Percentiles rank a stretch among this genome's conserved stretches.
These are phyloP conservation scores for Stenoptilia bipunctidactyla DNA, from an alignment of 2,888 invertebrate species.

Conservation along the genomic window DNA sequence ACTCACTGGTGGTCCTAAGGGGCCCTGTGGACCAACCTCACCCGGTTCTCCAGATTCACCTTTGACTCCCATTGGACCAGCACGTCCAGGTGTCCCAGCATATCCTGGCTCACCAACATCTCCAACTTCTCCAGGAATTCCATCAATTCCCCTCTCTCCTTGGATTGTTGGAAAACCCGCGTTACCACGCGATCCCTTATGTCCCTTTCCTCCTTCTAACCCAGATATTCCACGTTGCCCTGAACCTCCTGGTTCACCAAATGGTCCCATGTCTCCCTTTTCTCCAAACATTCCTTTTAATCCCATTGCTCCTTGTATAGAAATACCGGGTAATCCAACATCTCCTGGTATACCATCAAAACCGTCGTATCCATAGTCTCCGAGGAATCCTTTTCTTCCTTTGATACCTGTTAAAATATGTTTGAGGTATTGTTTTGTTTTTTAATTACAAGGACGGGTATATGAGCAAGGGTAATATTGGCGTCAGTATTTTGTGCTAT, in stretches of 20 bases:
- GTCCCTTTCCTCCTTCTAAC: conserved; percentile 71
- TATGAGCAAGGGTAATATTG: too few species aligned
- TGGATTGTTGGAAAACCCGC: conserved; percentile 53
- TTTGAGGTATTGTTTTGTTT: too few species aligned
- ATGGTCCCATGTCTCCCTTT: conserved; percentile 74
- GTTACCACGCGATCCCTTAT: conserved; percentile 61
- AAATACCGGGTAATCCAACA: conserved; percentile 43
- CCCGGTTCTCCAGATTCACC: conserved; percentile 62
- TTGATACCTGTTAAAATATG: conserved; percentile 19
- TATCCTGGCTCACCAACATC: conserved; percentile 70
- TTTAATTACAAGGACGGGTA: too few species aligned
- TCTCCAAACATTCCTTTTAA: conserved; percentile 77
- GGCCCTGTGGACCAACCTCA: conserved; percentile 69
- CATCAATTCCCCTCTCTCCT: conserved; percentile 46
- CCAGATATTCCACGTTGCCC: conserved; percentile 72
- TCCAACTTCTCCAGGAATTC: conserved; percentile 59
- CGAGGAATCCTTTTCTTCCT: conserved; percentile 39
- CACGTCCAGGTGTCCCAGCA: conserved; percentile 63
- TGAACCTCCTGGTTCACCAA: conserved; percentile 70
- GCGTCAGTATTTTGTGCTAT: too few species aligned
- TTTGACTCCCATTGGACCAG: conserved; percentile 56
- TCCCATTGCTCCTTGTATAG: conserved; percentile 56
- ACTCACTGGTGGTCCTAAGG: conserved; percentile 39
- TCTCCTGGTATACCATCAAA: conserved; percentile 40
- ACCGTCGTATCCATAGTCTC: conserved; percentile 45